Evolutionary conservation across 2,888 invertebrate species (phyloP).

Genomic region (Andrena camellia): DNA sequence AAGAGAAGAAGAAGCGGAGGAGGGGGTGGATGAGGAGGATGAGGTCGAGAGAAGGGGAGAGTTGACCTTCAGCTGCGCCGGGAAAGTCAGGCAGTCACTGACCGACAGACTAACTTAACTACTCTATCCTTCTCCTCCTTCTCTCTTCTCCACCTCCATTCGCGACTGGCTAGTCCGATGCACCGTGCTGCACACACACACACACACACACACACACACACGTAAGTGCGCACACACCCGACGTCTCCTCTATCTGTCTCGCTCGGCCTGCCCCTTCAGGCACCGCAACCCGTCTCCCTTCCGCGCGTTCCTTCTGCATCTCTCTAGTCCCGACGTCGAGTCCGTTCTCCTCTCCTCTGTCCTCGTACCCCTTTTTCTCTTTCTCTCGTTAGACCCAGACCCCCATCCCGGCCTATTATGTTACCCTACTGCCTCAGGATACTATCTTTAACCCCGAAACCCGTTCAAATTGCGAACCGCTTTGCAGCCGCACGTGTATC

Average conservation of each 20-base stretch:
- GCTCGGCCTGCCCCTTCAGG: slow-evolving; percentile 29
- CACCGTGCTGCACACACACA: slow-evolving; percentile 74
- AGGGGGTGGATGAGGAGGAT: slow-evolving; percentile 66
- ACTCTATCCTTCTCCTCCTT: slow-evolving; percentile 81
- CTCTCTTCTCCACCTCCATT: slow-evolving; percentile 74
- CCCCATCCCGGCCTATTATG: slow-evolving; percentile 75
- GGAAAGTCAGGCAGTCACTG: slow-evolving; percentile 85
- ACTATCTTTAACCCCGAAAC: slow-evolving; percentile 79
- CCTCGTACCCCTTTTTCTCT: slow-evolving; percentile 70
- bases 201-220: slow-evolving; percentile 13
- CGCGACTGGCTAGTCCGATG: slow-evolving; percentile 81
- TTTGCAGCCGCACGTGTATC: slow-evolving; percentile 59
- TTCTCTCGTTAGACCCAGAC: slow-evolving; percentile 73
- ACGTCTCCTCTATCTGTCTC: slow-evolving; percentile 38
- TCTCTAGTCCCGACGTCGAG: slow-evolving; percentile 56
- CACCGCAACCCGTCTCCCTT: slow-evolving; percentile 30
- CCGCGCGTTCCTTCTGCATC: slow-evolving; percentile 58
- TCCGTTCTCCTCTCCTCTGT: slow-evolving; percentile 45
- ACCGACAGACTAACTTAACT: slow-evolving; percentile 85
- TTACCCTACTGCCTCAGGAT: slow-evolving; percentile 77
- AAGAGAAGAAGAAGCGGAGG: slow-evolving; percentile 61
- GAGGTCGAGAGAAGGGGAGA: slow-evolving; percentile 80
- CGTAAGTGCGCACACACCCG: neutral
- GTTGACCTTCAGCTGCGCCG: slow-evolving; percentile 84
- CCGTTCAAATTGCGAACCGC: slow-evolving; percentile 74